These are phyloP conservation scores for Hylyphantes graminicola DNA, from an alignment of 1,140 invertebrate genomes.

Conservation along the genomic window DNA sequence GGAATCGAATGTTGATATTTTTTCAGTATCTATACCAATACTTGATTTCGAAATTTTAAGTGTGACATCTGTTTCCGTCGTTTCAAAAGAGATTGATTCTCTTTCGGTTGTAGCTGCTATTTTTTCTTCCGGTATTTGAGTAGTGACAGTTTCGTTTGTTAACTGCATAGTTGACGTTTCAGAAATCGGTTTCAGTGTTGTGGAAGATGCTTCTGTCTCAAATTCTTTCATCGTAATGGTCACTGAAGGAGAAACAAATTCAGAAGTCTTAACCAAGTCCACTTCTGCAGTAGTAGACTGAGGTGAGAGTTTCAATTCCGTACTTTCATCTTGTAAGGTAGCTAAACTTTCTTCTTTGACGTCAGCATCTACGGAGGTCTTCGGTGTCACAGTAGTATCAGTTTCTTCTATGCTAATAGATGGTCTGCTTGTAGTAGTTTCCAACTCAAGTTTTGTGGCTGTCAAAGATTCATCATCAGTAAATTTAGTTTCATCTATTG, in stretches of 20 bases:
- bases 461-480: not conserved
- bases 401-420: not conserved
- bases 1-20: too few species aligned
- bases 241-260: too few species aligned
- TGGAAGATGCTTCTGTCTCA: too few species aligned
- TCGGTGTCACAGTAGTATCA: too few species aligned
- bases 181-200: too few species aligned
- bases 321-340: not conserved
- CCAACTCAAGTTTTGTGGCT: not conserved
- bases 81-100: not conserved
- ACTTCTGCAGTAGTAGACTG: not conserved
- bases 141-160: not conserved
- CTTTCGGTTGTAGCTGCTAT: not conserved
- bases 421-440: not conserved
- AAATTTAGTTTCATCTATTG: not conserved
- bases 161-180: too few species aligned
- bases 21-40: not conserved
- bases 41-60: not conserved
- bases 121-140: not conserved
- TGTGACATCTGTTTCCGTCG: not conserved
- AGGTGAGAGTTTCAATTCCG: not conserved
- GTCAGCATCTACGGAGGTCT: too few species aligned
- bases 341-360: too few species aligned
- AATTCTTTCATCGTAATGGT: too few species aligned
- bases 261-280: not conserved